Evolutionary conservation across 92 coral and sea anemone genomes (phyloP), one percentile per base, ranked within the genome.

Genomic region (Epizoanthus scotinus): DNA sequence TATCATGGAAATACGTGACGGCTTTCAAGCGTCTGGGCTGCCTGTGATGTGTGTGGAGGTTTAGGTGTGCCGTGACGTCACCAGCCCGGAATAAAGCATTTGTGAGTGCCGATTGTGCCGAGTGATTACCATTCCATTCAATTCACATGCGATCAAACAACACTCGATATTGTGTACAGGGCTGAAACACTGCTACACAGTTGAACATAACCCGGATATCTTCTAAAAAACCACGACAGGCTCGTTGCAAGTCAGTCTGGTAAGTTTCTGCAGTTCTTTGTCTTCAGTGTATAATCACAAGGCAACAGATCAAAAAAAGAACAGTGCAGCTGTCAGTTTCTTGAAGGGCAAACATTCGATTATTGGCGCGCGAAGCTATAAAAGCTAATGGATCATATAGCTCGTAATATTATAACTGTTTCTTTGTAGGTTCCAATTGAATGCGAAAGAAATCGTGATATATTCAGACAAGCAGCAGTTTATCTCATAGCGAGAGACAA

Each of bases 11-110:
- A 3, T 1, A 62, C 67, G 44, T 13, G 24, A 49, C 5, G 34
- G 6, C 22, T 52, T 6, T 12, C 2, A 42, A 42, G 47, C 54
- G 13, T 40, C 1, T 59, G 67, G 81, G 55, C 69, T 20, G 69
- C 81, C 81, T 75, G 81, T 75, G 69, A 5, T 9, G 24, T 15
- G 50, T 7, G 14, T 47, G 17, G 52, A 47, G 81, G 81, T 29
- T 24, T 59, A 75, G 89, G 89, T 85, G 89, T 79, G 89, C 70
- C 87, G 90, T 83, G 90, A 87, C 90, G 90, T 87, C 87, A 87
- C 86, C 52, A 55, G 50, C 40, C 69, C 24, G 84, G 86, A 31
- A 87, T 83, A 85, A 84, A 77, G 82, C 49, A 12, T 22, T 21
- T n/a, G 40, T 34, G 79, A 73, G 67, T 75, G 44, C 81, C 68